Percentiles rank a stretch among this genome's conserved stretches.
Conservation (phyloP, 2,888 invertebrate species). For the Machimus atricapillus region DNA sequence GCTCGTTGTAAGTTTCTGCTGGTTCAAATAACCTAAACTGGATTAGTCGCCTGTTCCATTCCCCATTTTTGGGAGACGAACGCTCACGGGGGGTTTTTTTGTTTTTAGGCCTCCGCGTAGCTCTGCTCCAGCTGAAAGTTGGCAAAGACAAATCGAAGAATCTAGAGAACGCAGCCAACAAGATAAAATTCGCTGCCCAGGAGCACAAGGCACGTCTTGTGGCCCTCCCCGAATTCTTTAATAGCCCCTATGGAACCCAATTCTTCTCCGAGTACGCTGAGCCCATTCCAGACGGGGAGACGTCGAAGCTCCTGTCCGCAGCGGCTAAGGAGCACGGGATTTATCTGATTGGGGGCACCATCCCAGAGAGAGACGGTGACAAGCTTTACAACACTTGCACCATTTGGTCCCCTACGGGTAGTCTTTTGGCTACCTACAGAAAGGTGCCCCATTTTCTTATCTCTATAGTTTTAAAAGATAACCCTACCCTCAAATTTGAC, state of each 20-base stretch:
- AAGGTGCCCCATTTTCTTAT: conserved; percentile 67
- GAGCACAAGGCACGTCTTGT: conserved; percentile 70
- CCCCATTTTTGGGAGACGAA: not conserved
- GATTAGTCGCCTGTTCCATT: not conserved
- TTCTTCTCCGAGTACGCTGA: conserved; percentile 89
- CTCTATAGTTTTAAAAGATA: too few relatives aligned
- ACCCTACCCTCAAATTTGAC: too few relatives aligned
- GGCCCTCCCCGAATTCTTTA: conserved; percentile 88
- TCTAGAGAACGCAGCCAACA: conserved; percentile 73
- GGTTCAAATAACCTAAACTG: not conserved
- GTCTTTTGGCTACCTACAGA: conserved; percentile 79
- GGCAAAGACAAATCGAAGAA: conserved; percentile 78
- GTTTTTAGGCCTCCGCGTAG: conserved; percentile 71
- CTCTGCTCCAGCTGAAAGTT: conserved; percentile 83
- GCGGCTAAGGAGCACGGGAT: conserved; percentile 79
- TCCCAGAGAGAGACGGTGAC: conserved; percentile 77
- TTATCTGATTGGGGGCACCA: conserved; percentile 87
- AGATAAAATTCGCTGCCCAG: conserved; percentile 74
- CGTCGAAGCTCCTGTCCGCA: conserved; percentile 73
- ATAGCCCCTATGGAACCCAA: conserved; percentile 90
- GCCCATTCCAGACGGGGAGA: conserved; percentile 78
- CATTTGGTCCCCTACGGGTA: conserved; percentile 81
- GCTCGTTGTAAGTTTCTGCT: not conserved
- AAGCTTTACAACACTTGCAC: conserved; percentile 86
- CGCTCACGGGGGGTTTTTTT: not conserved